Conservation (phyloP, 2,113 vertebrate species). For the Miniopterus natalensis region DNA sequence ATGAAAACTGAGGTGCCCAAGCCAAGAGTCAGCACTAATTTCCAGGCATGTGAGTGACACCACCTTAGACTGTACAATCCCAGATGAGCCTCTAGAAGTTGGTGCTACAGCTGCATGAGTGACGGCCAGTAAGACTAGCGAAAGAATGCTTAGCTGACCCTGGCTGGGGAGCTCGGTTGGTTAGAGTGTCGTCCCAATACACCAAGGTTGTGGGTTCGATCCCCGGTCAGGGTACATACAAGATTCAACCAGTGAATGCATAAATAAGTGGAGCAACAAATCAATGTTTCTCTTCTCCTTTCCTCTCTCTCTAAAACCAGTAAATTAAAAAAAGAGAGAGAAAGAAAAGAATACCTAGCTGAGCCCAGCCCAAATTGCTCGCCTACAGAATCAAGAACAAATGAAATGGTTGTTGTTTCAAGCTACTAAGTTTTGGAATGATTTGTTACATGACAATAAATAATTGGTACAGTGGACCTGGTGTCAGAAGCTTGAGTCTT, state of each 20-base stretch:
- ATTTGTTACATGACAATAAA: not conserved
- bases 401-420: not conserved
- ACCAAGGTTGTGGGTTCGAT: too few relatives aligned
- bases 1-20: not conserved
- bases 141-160: not conserved
- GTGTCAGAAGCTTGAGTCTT: not conserved
- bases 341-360: not conserved
- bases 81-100: not conserved
- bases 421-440: not conserved
- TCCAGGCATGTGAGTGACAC: not conserved
- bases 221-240: not conserved
- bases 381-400: not conserved
- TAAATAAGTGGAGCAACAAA: not conserved
- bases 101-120: not conserved
- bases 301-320: not conserved
- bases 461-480: not conserved
- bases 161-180: too few relatives aligned
- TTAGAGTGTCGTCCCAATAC: too few relatives aligned
- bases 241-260: not conserved
- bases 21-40: not conserved
- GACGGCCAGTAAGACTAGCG: not conserved
- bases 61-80: not conserved
- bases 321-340: not conserved
- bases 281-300: not conserved
- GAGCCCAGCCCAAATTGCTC: not conserved